Evolutionary conservation across 2,888 invertebrate species (phyloP), one percentile per base, ranked within the genome.

Genomic region (Anthrax anthrax): DNA sequence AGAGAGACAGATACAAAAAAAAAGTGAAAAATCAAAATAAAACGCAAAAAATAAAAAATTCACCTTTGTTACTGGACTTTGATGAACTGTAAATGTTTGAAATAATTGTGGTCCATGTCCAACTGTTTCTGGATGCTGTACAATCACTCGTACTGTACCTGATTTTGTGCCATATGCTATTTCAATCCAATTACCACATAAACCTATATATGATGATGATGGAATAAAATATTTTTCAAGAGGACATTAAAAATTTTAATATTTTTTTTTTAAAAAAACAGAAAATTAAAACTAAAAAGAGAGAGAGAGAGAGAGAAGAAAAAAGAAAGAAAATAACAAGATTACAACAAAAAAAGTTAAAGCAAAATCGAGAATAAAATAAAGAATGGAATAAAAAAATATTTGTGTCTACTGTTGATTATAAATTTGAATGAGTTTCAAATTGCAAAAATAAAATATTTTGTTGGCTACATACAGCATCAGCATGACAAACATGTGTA

Each of bases 101-200:
- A 97, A 97, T 37, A 97, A 73, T 69, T 97, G 96, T 3, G 97
- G 97, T 1, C 95, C 95, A 63, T 97, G 95, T 0, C 96, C 96
- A 3, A 96, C 95, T 0, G 97, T 97, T 71, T 98, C 97, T 2
- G 97, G 97, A 69, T 98, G 97, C 60, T 97, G 97, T 0, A 97
- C 96, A 49, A 98, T 96, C 2, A 98, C 94, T 29, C 96, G 76
- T 17, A 98, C 96, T 0, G 89, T 89, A 2, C 97, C 97, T 17
- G 87, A 88, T 54, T 86, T 83, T 0, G 97, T 98, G 4, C 97
- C 98, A 66, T 98, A 98, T 1, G 97, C 98, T 58, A 98, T 97
- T 72, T 98, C 98, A 60, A 98, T 95, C 96, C 97, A 97, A 70
- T 97, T 97, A 39, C 96, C 96, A 69, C 92, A 92, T 48, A 94